phyloP scores from a whole-genome alignment of 2,797 vertebrate genomes.

The Neosilurus hyrtlii region DNA sequence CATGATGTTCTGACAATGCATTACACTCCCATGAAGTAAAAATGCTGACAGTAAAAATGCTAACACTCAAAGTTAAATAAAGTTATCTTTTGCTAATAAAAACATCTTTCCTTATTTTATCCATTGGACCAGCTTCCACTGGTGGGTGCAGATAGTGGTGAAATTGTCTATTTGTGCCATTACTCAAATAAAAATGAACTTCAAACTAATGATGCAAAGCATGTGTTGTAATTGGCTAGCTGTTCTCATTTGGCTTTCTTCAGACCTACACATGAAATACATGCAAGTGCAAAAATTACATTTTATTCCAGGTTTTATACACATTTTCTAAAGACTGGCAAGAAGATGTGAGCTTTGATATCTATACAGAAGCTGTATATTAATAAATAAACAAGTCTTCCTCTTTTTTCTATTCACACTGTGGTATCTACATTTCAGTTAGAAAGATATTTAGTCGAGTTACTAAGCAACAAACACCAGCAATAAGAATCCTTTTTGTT shows the following conservation, averaged over 20 bases:
- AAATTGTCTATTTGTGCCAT: not conserved
- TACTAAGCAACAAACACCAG: slow-evolving; percentile 41
- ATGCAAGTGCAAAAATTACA: not conserved
- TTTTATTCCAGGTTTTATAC: not conserved
- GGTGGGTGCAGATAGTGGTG: slow-evolving; percentile 2
- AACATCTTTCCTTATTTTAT: slow-evolving; percentile 39
- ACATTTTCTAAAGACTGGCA: not conserved
- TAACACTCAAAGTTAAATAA: slow-evolving; percentile 29
- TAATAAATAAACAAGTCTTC: not conserved
- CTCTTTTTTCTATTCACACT: slow-evolving; percentile 4
- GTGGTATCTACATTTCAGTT: slow-evolving; percentile 32
- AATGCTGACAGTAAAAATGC: slow-evolving; percentile 35
- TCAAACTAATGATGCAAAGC: slow-evolving; percentile 10
- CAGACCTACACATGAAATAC: slow-evolving; percentile 3
- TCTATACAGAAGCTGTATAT: slow-evolving; percentile 8
- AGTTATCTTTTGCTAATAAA: slow-evolving; percentile 32
- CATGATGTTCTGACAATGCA: slow-evolving; percentile 38
- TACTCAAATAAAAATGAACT: not conserved
- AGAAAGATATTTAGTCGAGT: slow-evolving; percentile 41
- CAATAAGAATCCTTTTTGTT: slow-evolving; percentile 46
- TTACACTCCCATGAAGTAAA: slow-evolving; percentile 38
- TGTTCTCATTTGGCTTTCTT: not conserved
- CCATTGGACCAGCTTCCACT: slow-evolving; percentile 27
- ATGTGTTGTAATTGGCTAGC: slow-evolving; percentile 15
- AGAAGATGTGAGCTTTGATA: slow-evolving; percentile 5